Percentiles rank a stretch among this genome's conserved stretches.
Evolutionary conservation across 2,888 invertebrate species (phyloP).

Genomic region (Caenorhabditis zanzibari): DNA sequence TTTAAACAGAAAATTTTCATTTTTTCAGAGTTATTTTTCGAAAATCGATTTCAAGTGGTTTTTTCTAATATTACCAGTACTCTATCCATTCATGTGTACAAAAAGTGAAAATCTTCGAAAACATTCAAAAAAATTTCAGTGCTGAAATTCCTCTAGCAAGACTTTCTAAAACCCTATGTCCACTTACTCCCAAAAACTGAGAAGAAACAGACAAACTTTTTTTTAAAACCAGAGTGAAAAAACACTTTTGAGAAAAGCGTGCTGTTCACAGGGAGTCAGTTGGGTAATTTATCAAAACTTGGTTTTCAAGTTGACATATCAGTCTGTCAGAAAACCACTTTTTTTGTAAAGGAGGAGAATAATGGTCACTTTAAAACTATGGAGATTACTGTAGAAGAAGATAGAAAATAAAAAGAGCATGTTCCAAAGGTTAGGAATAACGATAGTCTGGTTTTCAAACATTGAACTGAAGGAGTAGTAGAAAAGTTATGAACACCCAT

Average conservation of each 20-base stretch:
- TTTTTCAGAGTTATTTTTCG: no score
- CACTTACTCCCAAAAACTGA: slow-evolving; percentile 10
- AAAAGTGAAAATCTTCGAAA: no score
- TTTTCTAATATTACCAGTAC: no score
- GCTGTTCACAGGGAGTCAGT: slow-evolving; percentile 39
- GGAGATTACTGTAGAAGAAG: background rate
- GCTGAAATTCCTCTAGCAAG: no score
- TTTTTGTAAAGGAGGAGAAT: background rate
- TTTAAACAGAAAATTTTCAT: no score
- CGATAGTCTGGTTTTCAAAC: slow-evolving; percentile 7
- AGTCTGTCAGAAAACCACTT: slow-evolving; percentile 42
- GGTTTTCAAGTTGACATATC: slow-evolving; percentile 46
- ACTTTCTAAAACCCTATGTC: background rate
- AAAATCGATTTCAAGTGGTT: no score
- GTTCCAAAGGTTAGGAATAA: background rate
- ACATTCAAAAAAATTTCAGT: no score
- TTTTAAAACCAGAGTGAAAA: background rate
- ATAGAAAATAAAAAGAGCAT: background rate
- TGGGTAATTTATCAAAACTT: slow-evolving; percentile 44
- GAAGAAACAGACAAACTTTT: slow-evolving; percentile 3
- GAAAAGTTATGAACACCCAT: slow-evolving; percentile 11
- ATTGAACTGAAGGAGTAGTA: slow-evolving; percentile 2
- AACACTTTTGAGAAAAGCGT: slow-evolving; percentile 19
- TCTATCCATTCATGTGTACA: no score
- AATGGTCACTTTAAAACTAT: background rate